phyloP scores from a whole-genome alignment of 2,888 invertebrate species.

The Notocelia uddmanniana region DNA sequence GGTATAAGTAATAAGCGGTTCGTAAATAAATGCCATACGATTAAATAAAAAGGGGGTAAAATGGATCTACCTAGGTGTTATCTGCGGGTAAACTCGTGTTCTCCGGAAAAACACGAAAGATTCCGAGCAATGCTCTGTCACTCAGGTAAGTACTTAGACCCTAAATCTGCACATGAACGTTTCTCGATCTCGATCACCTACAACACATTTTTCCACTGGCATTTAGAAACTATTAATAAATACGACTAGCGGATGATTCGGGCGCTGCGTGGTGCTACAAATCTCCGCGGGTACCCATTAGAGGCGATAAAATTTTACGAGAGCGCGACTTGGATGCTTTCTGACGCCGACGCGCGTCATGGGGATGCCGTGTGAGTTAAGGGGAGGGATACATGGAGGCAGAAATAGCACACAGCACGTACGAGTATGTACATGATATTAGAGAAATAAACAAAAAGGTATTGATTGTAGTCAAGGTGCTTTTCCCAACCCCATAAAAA shows the following conservation, averaged over 20 bases:
- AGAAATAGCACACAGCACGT: neutral
- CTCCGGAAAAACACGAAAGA: too few species aligned
- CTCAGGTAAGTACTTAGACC: neutral
- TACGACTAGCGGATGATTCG: conserved; percentile 52
- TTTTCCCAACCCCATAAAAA: too few species aligned
- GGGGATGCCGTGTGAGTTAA: conserved; percentile 50
- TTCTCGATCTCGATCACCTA: neutral
- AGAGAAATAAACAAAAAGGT: too few species aligned
- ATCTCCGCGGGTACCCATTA: conserved; percentile 75
- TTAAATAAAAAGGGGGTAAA: too few species aligned
- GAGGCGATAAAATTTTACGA: conserved; percentile 81
- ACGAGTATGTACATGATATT: too few species aligned
- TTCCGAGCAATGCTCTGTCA: too few species aligned
- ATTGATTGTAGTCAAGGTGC: too few species aligned
- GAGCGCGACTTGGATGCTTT: conserved; percentile 64
- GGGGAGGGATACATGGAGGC: conserved; percentile 55
- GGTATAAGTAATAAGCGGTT: too few species aligned
- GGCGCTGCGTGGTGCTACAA: conserved; percentile 58
- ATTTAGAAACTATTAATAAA: conserved; percentile 40
- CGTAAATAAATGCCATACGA: too few species aligned
- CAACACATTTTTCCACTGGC: neutral
- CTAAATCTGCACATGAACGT: neutral
- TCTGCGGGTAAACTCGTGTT: too few species aligned
- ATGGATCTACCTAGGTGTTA: too few species aligned
- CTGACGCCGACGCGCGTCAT: conserved; percentile 58